Conservation (phyloP, 2,888 invertebrate genomes). For the Liodrosophila aerea region DNA sequence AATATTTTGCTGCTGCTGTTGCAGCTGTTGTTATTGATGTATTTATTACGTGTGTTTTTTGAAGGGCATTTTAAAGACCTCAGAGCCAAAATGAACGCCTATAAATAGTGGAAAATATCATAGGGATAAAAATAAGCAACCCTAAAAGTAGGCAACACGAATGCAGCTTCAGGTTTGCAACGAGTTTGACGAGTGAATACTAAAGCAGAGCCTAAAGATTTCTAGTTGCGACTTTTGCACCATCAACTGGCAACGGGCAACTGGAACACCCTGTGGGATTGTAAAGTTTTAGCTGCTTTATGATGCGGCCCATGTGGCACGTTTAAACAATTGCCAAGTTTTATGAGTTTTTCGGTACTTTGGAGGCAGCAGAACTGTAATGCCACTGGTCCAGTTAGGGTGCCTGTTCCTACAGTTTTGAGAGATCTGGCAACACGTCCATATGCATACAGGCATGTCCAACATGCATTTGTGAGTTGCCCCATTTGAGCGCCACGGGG, state of each 20-base stretch:
- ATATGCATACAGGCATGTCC: slow-evolving; percentile 1
- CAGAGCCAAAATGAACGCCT: slow-evolving; percentile 11
- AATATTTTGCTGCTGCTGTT: slow-evolving; percentile 26
- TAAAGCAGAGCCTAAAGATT: slow-evolving; percentile 14
- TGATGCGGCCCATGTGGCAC: slow-evolving; percentile 56
- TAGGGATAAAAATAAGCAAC: slow-evolving; percentile 41
- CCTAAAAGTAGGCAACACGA: slow-evolving; percentile 46
- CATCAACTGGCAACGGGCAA: not conserved
- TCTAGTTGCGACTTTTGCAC: too few relatives aligned
- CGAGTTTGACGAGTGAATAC: slow-evolving; percentile 8
- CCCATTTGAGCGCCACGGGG: not conserved
- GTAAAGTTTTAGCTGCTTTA: slow-evolving; percentile 40
- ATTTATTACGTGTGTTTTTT: slow-evolving; percentile 1
- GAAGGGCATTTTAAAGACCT: too few relatives aligned
- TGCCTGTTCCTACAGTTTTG: slow-evolving; percentile 4
- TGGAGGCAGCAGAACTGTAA: slow-evolving; percentile 4
- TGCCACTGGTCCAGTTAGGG: not conserved
- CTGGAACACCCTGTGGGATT: slow-evolving; percentile 21
- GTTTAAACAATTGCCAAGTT: slow-evolving; percentile 71
- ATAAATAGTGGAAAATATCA: too few relatives aligned
- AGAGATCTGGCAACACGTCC: slow-evolving; percentile 2
- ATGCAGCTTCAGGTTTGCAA: slow-evolving; percentile 32
- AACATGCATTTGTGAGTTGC: slow-evolving; percentile 15
- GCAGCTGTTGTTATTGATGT: slow-evolving; percentile 16
- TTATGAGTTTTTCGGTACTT: slow-evolving; percentile 47